Evolutionary conservation across 2,113 vertebrate species (phyloP), one percentile per base, ranked within the genome.

Genomic region (Megatriorchis doriae): DNA sequence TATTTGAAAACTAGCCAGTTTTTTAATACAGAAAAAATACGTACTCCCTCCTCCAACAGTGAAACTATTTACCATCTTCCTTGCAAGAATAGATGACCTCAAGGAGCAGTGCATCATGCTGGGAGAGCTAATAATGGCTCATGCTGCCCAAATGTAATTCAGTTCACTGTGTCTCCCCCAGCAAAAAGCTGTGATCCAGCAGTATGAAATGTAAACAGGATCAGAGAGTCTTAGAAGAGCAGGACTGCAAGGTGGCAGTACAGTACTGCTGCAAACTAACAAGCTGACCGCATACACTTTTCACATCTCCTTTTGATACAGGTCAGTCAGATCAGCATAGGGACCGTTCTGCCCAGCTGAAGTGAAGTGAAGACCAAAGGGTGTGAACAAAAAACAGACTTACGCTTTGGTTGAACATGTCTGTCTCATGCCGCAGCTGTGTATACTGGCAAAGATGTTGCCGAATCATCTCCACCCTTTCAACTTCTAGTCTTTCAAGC

Each of bases 341-440:
- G 56, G 61, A 25, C 7, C 0, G 0, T 5, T 27, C 16, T 68
- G 78, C 74, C 42, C 70, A 68, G 67, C 53, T 86, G 43, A 63
- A 81, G 58, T 11, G 38, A 78, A 86, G 26, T 8, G 26, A 53
- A 32, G 40, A 45, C 6, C 63, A 43, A 42, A 59, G 56, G 25
- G 52, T 47, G 2, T 0, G 3, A 75, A 83, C 10, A 34, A 10
- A 72, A 9, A 83, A 65, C 34, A 42, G 25, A 98, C 99, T 99
- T 95, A 99, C 99, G 29, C 99, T 99, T 98, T 99, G 99, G 98
- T 99, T 99, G 98, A 99, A 99, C 99, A 99, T 99, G 97, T 99
- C 99, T 1, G 99, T 99, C 97, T 99, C 99, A 1, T 99, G 99
- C 45, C 99, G 98, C 50, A 99, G 98, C 81, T 99, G 99, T 4